Conservation (phyloP, 92 coral and sea anemone species). For the Muricea muricata region DNA sequence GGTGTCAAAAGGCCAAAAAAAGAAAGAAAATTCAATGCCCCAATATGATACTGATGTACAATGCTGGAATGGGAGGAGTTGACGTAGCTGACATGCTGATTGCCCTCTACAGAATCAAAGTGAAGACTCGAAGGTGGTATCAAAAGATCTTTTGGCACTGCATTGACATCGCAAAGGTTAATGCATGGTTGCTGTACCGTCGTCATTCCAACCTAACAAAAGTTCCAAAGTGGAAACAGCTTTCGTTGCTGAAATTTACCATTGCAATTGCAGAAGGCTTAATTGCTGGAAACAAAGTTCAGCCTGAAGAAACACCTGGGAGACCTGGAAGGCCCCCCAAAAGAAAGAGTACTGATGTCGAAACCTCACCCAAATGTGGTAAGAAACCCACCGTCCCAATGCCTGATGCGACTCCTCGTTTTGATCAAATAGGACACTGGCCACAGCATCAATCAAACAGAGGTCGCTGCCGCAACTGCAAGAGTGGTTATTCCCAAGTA, state of each 20-base stretch:
- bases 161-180: slow-evolving; percentile 15
- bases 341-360: too few relatives aligned
- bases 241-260: background rate
- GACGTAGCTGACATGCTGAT: background rate
- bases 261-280: background rate
- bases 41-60: background rate
- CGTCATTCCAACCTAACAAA: background rate
- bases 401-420: too few relatives aligned
- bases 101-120: background rate
- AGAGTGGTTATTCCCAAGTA: too few relatives aligned
- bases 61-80: background rate
- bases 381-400: too few relatives aligned
- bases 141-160: background rate
- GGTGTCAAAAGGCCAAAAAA: background rate
- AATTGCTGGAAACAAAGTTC: too few relatives aligned
- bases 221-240: background rate
- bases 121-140: background rate
- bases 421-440: too few relatives aligned
- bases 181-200: slow-evolving; percentile 10
- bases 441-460: too few relatives aligned
- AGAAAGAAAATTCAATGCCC: background rate
- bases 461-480: too few relatives aligned
- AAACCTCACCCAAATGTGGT: too few relatives aligned
- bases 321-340: too few relatives aligned
- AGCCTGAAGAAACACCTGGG: too few relatives aligned